Conservation (phyloP, 2,113 vertebrate genomes). For the Corythornis cristatus region DNA sequence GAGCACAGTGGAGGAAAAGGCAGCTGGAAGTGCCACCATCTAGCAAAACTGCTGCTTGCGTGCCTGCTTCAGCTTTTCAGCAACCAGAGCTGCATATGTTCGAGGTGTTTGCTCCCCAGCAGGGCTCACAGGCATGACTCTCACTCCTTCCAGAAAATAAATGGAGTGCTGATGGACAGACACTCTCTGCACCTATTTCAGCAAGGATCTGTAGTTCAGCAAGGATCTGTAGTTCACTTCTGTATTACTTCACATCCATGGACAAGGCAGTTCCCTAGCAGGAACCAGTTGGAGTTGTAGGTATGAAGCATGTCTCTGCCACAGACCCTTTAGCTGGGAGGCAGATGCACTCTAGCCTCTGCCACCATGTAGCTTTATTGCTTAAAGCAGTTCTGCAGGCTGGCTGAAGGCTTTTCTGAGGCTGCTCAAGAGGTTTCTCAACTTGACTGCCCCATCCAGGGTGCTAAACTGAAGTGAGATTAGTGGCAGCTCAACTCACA, state of each 20-base stretch:
- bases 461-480: background rate
- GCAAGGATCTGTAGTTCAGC: background rate
- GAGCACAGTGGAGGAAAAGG: constrained; percentile 39
- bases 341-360: background rate
- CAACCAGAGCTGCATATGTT: constrained; percentile 60
- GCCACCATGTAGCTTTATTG: accelerated
- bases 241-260: background rate
- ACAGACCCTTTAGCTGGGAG: background rate
- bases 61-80: constrained; percentile 32
- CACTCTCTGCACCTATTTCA: background rate
- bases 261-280: background rate
- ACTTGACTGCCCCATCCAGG: background rate
- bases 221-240: background rate
- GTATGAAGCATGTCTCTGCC: background rate
- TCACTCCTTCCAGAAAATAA: constrained; percentile 64
- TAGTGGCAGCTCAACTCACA: background rate
- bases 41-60: constrained; percentile 25
- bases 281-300: background rate
- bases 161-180: constrained; percentile 16
- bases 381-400: background rate
- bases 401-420: background rate
- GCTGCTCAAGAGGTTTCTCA: background rate
- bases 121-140: background rate
- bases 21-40: constrained; percentile 73
- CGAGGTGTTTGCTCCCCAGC: constrained; percentile 39